Percentiles rank a stretch among this genome's conserved stretches.
phyloP scores from a whole-genome alignment of 2,113 vertebrate genomes.

The Platichthys flesus region DNA sequence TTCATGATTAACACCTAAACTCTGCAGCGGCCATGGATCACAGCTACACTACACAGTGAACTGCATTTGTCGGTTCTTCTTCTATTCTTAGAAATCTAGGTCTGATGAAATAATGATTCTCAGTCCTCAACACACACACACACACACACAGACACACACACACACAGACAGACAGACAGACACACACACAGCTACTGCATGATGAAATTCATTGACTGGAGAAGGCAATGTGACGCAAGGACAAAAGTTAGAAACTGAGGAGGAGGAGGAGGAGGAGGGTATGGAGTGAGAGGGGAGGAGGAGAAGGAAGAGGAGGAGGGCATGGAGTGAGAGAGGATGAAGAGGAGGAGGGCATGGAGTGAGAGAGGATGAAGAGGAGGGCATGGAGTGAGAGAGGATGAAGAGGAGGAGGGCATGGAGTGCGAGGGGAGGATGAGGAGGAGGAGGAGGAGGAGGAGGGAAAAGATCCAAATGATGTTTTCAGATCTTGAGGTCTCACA shows the following conservation, averaged over 20 bases:
- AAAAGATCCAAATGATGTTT: not conserved
- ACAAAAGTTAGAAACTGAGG: not conserved
- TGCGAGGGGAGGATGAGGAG: not conserved
- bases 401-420: not conserved
- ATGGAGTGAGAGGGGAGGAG: too few species aligned
- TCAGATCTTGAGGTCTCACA: too few species aligned
- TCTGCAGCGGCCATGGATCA: too few species aligned
- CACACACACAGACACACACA: not conserved
- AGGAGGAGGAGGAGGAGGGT: not conserved
- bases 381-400: not conserved
- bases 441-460: not conserved
- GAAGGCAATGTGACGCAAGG: conserved; percentile 55
- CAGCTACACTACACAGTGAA: not conserved
- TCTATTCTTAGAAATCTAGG: conserved; percentile 56
- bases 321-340: too few species aligned
- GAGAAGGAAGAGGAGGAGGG: not conserved
- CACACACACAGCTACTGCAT: conserved; percentile 23
- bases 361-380: not conserved
- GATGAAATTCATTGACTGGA: conserved; percentile 69
- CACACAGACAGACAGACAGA: not conserved
- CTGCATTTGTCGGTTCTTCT: conserved; percentile 21
- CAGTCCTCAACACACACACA: not conserved
- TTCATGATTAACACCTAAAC: too few species aligned
- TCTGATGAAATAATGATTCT: conserved; percentile 41
- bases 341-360: not conserved